These are phyloP conservation scores for Enteromius unitaeniatus DNA, from an alignment of 2,797 vertebrate genomes.

Conservation along the genomic window DNA sequence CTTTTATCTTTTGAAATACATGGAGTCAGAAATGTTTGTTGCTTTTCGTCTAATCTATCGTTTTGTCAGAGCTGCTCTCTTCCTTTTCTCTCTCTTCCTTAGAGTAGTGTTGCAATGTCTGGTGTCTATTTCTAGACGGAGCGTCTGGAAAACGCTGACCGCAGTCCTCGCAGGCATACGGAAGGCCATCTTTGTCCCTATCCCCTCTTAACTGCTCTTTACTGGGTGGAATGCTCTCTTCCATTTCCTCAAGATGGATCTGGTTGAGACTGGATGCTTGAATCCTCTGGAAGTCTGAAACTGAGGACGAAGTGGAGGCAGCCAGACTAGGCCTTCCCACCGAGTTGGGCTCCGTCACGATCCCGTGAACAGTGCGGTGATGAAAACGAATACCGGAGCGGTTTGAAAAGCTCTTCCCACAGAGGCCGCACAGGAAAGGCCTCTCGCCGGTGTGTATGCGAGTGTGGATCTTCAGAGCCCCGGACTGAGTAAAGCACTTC, in stretches of 20 bases:
- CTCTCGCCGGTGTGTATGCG: conserved; percentile 83
- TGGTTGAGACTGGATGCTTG: conserved; percentile 37
- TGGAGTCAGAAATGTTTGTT: neutral
- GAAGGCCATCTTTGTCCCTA: conserved; percentile 52
- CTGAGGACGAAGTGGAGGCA: neutral
- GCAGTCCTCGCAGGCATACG: conserved; percentile 81
- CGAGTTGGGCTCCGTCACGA: conserved; percentile 65
- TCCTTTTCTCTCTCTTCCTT: conserved; percentile 64
- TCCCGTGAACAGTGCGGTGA: conserved; percentile 78
- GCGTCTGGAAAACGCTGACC: conserved; percentile 79
- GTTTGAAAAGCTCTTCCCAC: conserved; percentile 82
- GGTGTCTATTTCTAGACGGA: conserved; percentile 79
- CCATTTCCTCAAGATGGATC: conserved; percentile 47
- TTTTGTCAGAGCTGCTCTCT: conserved; percentile 31
- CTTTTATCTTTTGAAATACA: conserved; percentile 9
- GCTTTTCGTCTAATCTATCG: conserved; percentile 43
- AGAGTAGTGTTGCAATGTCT: conserved; percentile 76
- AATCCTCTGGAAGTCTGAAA: conserved; percentile 25
- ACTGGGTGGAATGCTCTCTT: neutral
- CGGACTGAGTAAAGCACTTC: conserved; percentile 84
- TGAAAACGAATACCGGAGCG: conserved; percentile 82
- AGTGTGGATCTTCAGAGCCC: conserved; percentile 81
- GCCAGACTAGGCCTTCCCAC: conserved; percentile 62
- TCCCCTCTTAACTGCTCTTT: conserved; percentile 31
- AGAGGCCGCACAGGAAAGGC: conserved; percentile 79